Percentiles rank a stretch among this genome's conserved stretches.
Evolutionary conservation across 2,113 vertebrate species (phyloP).

Genomic region (Zosterops borbonicus): DNA sequence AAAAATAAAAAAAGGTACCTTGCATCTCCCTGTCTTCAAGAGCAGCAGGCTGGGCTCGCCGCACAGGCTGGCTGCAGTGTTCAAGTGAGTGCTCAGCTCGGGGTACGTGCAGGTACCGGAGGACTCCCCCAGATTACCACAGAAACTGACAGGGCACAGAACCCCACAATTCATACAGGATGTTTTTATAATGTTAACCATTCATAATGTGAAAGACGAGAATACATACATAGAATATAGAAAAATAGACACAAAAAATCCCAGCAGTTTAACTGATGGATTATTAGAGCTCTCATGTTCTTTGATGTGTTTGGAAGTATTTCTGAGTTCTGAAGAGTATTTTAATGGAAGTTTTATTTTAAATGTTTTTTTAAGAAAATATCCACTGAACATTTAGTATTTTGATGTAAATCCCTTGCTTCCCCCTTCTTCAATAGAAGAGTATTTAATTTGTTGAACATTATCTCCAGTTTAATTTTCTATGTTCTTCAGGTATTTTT

Average conservation of each 20-base stretch:
- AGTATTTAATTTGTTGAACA: background rate
- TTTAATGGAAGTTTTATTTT: constrained; percentile 14
- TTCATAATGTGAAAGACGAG: background rate
- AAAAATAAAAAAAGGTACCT: constrained; percentile 28
- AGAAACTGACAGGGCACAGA: background rate
- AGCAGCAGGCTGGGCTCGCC: constrained; percentile 10
- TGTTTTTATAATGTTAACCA: background rate
- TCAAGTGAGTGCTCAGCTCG: background rate
- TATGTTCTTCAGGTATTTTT: background rate
- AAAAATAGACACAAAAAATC: background rate
- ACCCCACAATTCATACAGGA: background rate
- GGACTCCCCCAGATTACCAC: background rate
- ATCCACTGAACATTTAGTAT: background rate
- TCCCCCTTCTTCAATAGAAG: background rate
- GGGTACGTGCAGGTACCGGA: background rate
- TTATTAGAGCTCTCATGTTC: background rate
- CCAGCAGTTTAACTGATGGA: background rate
- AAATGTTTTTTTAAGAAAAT: background rate
- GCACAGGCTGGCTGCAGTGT: background rate
- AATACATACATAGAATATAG: background rate
- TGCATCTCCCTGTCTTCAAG: constrained; percentile 46
- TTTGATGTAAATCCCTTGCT: background rate
- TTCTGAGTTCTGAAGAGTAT: background rate
- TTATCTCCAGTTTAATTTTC: background rate
- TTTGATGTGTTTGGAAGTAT: background rate